Conservation (phyloP, 2,113 vertebrate genomes). For the Enhydra lutris region DNA sequence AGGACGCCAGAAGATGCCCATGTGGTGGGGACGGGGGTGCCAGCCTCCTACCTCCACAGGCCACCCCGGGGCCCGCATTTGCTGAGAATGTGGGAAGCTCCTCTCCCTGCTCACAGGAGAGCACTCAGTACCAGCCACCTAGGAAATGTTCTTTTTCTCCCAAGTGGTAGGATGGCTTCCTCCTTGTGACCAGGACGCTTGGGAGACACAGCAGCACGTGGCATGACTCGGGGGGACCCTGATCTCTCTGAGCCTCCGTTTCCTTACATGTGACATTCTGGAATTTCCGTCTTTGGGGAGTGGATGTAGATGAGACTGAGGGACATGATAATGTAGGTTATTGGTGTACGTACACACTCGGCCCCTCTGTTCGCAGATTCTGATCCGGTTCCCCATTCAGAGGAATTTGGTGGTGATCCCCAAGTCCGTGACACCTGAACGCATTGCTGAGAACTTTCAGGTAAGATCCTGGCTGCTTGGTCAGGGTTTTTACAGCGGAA, state of each 20-base stretch:
- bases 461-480: constrained; percentile 64
- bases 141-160: background rate
- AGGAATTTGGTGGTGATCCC: constrained; percentile 93
- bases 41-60: background rate
- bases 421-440: constrained; percentile 91
- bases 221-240: accelerated
- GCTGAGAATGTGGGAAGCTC: background rate
- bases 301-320: accelerated
- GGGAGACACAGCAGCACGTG: accelerated
- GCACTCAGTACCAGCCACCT: accelerated
- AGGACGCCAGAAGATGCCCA: background rate
- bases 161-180: background rate
- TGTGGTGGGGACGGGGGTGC: background rate
- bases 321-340: accelerated
- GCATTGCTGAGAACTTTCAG: constrained; percentile 93
- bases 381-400: constrained; percentile 93
- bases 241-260: background rate
- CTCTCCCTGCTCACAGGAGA: background rate
- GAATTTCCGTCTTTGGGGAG: background rate
- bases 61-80: accelerated
- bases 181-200: background rate
- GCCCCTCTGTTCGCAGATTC: constrained; percentile 82
- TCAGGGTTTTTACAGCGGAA: background rate
- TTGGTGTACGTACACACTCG: accelerated
- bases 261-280: background rate